These are phyloP conservation scores for Anastatus disparis DNA, from an alignment of 1,140 invertebrate species.

Conservation along the genomic window DNA sequence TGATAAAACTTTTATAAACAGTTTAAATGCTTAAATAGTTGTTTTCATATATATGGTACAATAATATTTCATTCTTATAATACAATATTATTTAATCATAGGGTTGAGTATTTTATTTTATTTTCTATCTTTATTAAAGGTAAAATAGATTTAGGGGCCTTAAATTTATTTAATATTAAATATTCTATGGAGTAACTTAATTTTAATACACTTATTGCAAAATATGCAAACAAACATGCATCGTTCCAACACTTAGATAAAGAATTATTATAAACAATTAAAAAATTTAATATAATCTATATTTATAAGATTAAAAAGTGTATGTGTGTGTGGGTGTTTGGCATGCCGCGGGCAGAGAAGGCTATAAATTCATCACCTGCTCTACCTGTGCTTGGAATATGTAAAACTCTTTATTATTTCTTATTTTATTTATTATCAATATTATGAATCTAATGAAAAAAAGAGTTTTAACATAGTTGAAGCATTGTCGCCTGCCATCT, in stretches of 20 bases:
- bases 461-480: conserved; percentile 36
- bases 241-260: conserved; percentile 31
- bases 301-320: conserved; percentile 28
- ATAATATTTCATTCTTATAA: conserved; percentile 8
- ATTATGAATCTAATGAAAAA: background rate
- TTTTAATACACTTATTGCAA: too few species aligned
- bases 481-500: conserved; percentile 41
- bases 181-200: too few species aligned
- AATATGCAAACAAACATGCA: conserved; percentile 40
- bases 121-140: background rate
- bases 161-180: conserved; percentile 1
- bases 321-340: conserved; percentile 53
- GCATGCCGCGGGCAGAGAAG: conserved; percentile 45
- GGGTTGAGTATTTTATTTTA: conserved; percentile 2
- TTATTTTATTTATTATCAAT: background rate
- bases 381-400: conserved; percentile 41
- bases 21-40: conserved; percentile 1
- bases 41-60: conserved; percentile 8
- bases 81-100: conserved; percentile 3
- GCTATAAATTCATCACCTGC: conserved; percentile 35
- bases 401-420: conserved; percentile 27
- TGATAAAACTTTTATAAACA: background rate
- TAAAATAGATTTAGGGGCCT: background rate
- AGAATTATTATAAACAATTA: background rate
- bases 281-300: conserved; percentile 28